phyloP scores from a whole-genome alignment of 2,113 vertebrate genomes.

The Tachysurus fulvidraco region DNA sequence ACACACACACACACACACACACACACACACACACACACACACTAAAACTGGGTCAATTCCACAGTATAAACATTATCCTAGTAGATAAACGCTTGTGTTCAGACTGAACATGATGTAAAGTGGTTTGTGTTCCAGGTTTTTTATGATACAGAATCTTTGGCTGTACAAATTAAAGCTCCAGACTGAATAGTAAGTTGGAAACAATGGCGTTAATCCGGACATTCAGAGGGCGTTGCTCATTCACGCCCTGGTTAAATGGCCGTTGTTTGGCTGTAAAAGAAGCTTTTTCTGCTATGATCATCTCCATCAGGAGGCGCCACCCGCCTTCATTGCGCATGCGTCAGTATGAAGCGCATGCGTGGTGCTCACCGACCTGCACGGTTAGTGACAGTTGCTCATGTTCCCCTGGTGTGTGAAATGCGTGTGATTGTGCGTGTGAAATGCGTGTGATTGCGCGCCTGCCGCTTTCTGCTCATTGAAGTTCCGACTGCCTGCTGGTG shows the following conservation, averaged over 20 bases:
- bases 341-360: conserved; percentile 63
- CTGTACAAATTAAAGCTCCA: not conserved
- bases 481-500: conserved; percentile 67
- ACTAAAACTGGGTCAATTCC: conserved; percentile 11
- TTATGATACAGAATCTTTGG: not conserved
- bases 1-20: conserved; percentile 30
- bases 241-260: conserved; percentile 56
- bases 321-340: conserved; percentile 57
- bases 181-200: conserved; percentile 36
- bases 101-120: not conserved
- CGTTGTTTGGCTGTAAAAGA: conserved; percentile 59
- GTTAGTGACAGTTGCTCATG: conserved; percentile 52
- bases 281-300: conserved; percentile 68
- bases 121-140: not conserved
- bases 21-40: conserved; percentile 24
- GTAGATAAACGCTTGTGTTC: not conserved
- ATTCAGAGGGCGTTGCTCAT: conserved; percentile 57
- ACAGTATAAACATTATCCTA: not conserved
- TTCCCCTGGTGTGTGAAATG: conserved; percentile 48
- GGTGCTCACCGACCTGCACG: conserved; percentile 57
- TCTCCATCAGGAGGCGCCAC: conserved; percentile 60
- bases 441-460: conserved; percentile 11
- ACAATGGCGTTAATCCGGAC: conserved; percentile 47
- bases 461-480: conserved; percentile 64
- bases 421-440: conserved; percentile 20